Evolutionary conservation across 2,888 invertebrate species (phyloP).

Genomic region (Microctonus aethiopoides): DNA sequence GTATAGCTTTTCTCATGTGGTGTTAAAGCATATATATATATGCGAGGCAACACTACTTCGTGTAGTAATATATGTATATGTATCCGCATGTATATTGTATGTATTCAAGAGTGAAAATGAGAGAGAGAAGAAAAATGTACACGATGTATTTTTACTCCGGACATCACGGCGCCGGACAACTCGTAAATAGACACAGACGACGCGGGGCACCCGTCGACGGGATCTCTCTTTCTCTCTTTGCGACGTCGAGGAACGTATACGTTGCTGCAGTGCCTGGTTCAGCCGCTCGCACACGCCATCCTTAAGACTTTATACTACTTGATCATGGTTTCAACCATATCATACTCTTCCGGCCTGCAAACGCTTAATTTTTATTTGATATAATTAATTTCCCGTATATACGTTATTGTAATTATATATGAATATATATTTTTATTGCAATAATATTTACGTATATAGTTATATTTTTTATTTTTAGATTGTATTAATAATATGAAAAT

Average conservation of each 20-base stretch:
- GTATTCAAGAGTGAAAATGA: constrained; percentile 41
- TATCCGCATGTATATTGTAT: background rate
- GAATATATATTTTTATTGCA: too few species aligned
- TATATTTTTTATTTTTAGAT: too few species aligned
- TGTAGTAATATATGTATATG: background rate
- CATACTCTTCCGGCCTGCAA: too few species aligned
- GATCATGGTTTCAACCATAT: background rate
- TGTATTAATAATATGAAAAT: too few species aligned
- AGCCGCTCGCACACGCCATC: constrained; percentile 1
- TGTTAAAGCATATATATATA: constrained; percentile 15
- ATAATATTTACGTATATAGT: too few species aligned
- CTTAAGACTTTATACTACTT: constrained; percentile 1
- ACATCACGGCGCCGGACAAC: constrained; percentile 68
- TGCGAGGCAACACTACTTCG: constrained; percentile 4
- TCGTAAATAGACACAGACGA: constrained; percentile 66
- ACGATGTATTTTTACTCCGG: constrained; percentile 67
- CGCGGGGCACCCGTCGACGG: constrained; percentile 46
- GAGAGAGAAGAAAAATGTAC: constrained; percentile 40
- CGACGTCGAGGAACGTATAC: constrained; percentile 24
- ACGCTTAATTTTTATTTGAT: too few species aligned
- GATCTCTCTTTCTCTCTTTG: too few species aligned
- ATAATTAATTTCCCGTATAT: too few species aligned
- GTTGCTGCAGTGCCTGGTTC: constrained; percentile 15
- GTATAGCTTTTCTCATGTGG: constrained; percentile 18
- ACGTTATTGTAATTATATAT: too few species aligned